Conservation (phyloP, 2,888 invertebrate genomes). For the Pandemis corylana region DNA sequence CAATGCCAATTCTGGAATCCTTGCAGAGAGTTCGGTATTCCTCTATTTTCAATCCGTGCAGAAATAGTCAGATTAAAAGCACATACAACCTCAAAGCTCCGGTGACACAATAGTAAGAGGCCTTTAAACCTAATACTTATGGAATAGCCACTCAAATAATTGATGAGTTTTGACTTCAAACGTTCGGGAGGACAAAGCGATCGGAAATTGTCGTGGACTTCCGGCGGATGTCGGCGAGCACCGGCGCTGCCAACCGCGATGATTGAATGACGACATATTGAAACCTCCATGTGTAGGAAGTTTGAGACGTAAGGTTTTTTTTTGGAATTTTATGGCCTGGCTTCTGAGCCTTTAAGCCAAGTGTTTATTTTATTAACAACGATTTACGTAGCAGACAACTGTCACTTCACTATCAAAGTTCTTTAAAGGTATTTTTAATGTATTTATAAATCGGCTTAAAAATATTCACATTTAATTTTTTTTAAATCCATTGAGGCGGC, state of each 20-base stretch:
- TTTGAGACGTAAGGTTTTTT: neutral
- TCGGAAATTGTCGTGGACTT: constrained; percentile 40
- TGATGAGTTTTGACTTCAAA: constrained; percentile 40
- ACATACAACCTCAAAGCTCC: neutral
- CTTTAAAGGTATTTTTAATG: too few relatives aligned
- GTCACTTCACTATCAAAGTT: too few relatives aligned
- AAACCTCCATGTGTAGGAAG: constrained; percentile 2
- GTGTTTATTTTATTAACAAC: too few relatives aligned
- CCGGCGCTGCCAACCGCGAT: constrained; percentile 24
- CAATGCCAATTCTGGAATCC: too few relatives aligned
- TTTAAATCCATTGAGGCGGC: too few relatives aligned
- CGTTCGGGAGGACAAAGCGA: constrained; percentile 29
- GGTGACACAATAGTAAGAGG: neutral
- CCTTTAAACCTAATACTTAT: constrained; percentile 12
- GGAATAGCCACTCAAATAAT: constrained; percentile 25
- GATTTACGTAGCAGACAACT: too few relatives aligned
- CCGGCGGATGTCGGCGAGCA: constrained; percentile 39
- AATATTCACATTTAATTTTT: too few relatives aligned
- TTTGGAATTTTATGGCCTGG: too few relatives aligned
- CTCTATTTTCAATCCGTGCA: neutral
- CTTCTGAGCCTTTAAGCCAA: too few relatives aligned
- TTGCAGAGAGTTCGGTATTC: too few relatives aligned
- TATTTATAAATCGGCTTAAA: too few relatives aligned
- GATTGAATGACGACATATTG: constrained; percentile 38
- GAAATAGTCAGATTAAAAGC: neutral